phyloP scores from a whole-genome alignment of 2,113 vertebrate genomes.

The Prunella himalayana region DNA sequence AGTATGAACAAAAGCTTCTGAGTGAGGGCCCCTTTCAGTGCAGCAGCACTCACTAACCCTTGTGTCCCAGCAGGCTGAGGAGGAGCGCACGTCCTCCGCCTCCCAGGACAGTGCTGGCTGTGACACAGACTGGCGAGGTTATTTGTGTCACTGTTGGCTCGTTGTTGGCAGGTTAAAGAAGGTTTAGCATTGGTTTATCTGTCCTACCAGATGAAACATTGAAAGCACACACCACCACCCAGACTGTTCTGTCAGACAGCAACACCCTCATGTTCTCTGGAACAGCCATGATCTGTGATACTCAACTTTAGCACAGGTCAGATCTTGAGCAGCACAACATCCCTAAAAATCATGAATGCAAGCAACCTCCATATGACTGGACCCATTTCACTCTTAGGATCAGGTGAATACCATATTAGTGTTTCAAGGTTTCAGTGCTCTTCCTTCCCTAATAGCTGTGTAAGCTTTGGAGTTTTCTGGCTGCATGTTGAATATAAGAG shows the following conservation, averaged over 20 bases:
- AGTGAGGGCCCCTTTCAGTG: neutral
- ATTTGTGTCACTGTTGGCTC: neutral
- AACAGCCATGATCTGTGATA: neutral
- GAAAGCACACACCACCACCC: neutral
- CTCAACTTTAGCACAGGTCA: neutral
- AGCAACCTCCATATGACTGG: neutral
- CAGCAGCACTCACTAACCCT: neutral
- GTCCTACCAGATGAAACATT: neutral
- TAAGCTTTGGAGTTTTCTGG: neutral
- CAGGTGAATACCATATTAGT: neutral
- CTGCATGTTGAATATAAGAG: neutral
- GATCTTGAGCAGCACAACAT: neutral
- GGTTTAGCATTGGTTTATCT: neutral
- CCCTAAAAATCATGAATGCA: neutral
- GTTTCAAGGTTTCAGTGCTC: neutral
- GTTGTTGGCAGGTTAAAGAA: neutral
- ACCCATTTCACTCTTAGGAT: neutral
- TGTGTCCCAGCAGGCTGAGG: neutral
- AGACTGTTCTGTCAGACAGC: neutral
- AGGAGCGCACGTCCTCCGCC: accelerated
- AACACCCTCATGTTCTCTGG: neutral
- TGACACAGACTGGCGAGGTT: neutral
- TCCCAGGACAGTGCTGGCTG: neutral
- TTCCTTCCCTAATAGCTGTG: neutral
- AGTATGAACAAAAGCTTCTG: neutral